phyloP scores from a whole-genome alignment of 2,113 vertebrate species.

The Leucopternis melanops region DNA sequence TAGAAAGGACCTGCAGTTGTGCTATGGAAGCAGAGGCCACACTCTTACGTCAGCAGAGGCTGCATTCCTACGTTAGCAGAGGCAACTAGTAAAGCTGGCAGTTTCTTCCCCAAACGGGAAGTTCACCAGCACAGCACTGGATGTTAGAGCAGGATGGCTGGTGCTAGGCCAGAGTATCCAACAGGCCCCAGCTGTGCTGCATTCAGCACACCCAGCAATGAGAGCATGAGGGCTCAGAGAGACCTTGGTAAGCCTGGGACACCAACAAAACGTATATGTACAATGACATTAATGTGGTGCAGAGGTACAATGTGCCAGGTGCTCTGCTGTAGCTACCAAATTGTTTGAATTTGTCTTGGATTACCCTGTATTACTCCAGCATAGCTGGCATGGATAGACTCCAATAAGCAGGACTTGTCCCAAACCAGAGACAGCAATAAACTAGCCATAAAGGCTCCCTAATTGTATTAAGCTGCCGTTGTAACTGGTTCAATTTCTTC shows the following conservation, averaged over 20 bases:
- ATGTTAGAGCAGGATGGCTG: not conserved
- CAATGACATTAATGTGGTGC: rapidly evolving
- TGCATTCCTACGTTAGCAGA: not conserved
- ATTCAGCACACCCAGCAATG: no score
- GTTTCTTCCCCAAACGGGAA: not conserved
- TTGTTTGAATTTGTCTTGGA: not conserved
- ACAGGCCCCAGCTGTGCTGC: no score
- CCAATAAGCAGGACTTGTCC: not conserved
- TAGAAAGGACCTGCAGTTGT: not conserved
- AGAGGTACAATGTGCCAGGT: not conserved
- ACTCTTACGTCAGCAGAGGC: not conserved
- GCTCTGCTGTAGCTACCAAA: not conserved
- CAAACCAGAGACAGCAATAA: not conserved
- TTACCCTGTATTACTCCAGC: not conserved
- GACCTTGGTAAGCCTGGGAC: no score
- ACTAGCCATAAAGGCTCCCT: not conserved
- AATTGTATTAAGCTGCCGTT: not conserved
- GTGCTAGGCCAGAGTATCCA: not conserved
- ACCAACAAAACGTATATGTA: not conserved
- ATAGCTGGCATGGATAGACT: not conserved
- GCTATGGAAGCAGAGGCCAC: not conserved
- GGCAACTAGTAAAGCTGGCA: not conserved
- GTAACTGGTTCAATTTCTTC: not conserved
- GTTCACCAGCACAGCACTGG: not conserved
- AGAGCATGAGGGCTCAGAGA: no score